Evolutionary conservation across 1,140 invertebrate genomes (phyloP), one percentile per base, ranked within the genome.

Genomic region (Coptotermes formosanus): DNA sequence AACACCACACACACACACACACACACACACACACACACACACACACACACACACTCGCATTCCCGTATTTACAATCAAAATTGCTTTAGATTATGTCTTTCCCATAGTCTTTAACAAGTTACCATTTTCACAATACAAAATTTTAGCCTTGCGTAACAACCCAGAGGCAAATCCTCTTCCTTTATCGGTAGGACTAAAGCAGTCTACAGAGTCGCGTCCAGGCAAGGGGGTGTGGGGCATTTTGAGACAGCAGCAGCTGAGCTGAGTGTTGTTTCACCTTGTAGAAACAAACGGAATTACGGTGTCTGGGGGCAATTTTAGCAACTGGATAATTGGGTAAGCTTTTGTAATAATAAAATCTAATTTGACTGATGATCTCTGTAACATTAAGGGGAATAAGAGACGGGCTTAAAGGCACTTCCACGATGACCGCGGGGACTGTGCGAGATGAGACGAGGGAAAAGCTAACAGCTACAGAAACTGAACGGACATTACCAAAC

Each of bases 261-360:
- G 64, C 7, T 12, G 16, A 75, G 25, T 30, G 64, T 75, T 75
- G 25, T 30, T 75, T n/a, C 25, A 14, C 64, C 64, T 75, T 75
- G 9, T 8, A 75, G 64, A 75, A 75, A 14, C 64, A 9, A 30
- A 6, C n/a, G 64, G 64, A 75, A 75, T 30, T 75, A 30, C n/a
- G n/a, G 64, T 75, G n/a, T 75, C 25, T 75, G 25, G 25, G 52
- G 64, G n/a, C 64, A 75, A 75, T 75, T 75, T 75, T 30, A 75
- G 64, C 64, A 75, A 75, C 64, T 75, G 64, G 64, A 75, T 75
- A 75, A 75, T 75, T 75, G 25, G 64, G 8, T 75, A 75, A 75
- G 64, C 64, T 30, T 30, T 30, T 75, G 64, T 30, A 30, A 75
- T 75, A 75, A 75, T 75, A 75, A 75, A 25, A 75, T 14, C 3